phyloP scores from a whole-genome alignment of 2,113 vertebrate genomes.

The Synodontis membranacea region DNA sequence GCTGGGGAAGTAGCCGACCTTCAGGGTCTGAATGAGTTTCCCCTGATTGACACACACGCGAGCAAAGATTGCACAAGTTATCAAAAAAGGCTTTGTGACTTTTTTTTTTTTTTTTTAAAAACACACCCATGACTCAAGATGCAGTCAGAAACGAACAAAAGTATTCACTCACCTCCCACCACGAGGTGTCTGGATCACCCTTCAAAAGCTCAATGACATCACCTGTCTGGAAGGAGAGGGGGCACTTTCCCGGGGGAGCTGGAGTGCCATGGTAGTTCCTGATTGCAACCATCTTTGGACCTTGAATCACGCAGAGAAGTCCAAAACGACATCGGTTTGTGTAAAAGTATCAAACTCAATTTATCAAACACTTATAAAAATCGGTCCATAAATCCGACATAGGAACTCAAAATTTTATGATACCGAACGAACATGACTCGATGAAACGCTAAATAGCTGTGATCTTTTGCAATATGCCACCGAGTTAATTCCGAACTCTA shows the following conservation, averaged over 20 bases:
- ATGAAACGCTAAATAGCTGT: background rate
- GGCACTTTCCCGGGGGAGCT: conserved; percentile 79
- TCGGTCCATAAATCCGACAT: background rate
- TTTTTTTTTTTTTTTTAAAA: background rate
- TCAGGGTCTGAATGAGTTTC: conserved; percentile 83
- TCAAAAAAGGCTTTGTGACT: background rate
- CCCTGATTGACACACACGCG: conserved; percentile 73
- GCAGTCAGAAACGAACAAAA: background rate
- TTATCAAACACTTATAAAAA: background rate
- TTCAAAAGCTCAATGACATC: conserved; percentile 92
- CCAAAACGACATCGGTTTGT: background rate
- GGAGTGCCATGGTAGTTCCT: conserved; percentile 92
- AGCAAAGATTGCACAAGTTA: background rate
- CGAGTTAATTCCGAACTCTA: background rate
- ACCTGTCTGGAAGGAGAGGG: conserved; percentile 86
- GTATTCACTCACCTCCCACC: conserved; percentile 88
- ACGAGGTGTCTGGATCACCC: conserved; percentile 86
- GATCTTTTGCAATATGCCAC: background rate
- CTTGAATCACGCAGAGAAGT: conserved; percentile 61
- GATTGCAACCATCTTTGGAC: conserved; percentile 93
- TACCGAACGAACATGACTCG: no score
- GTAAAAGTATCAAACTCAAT: background rate
- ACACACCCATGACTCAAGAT: background rate
- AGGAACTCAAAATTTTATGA: background rate
- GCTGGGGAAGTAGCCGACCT: conserved; percentile 91